phyloP scores from a whole-genome alignment of 2,888 invertebrate species.

The Drosophila engyochracea region DNA sequence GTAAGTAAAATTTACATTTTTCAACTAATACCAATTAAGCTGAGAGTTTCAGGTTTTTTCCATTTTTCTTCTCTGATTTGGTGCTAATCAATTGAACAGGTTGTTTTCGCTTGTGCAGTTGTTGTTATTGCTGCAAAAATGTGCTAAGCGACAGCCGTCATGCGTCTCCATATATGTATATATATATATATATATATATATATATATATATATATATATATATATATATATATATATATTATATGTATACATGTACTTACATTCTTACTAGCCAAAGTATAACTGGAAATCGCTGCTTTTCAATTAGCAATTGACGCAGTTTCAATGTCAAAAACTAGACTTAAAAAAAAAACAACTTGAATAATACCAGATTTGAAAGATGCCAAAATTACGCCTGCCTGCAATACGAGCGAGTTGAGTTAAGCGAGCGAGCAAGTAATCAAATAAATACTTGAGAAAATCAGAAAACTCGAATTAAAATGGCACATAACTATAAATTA shows the following conservation, averaged over 20 bases:
- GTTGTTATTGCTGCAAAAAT: constrained; percentile 30
- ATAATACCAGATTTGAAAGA: constrained; percentile 15
- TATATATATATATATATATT: not conserved
- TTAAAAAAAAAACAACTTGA: constrained; percentile 8
- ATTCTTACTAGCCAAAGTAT: constrained; percentile 5
- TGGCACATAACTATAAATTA: not conserved
- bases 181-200: not conserved
- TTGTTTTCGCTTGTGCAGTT: constrained; percentile 36
- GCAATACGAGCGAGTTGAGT: not conserved
- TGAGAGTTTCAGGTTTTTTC: constrained; percentile 47
- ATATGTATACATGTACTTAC: constrained; percentile 9
- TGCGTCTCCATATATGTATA: constrained; percentile 13
- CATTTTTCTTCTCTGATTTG: constrained; percentile 24
- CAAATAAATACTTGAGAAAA: not conserved
- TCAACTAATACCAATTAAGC: constrained; percentile 4
- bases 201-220: not conserved
- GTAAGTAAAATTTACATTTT: constrained; percentile 30
- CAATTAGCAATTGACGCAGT: constrained; percentile 61
- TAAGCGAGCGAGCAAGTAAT: not conserved
- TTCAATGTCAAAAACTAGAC: constrained; percentile 65
- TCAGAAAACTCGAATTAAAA: not conserved
- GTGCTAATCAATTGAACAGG: constrained; percentile 66
- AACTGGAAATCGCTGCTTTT: constrained; percentile 53
- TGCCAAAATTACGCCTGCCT: constrained; percentile 12
- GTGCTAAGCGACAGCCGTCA: constrained; percentile 60